These are phyloP conservation scores for Geococcyx californianus DNA, from an alignment of 2,113 vertebrate species.

Conservation along the genomic window DNA sequence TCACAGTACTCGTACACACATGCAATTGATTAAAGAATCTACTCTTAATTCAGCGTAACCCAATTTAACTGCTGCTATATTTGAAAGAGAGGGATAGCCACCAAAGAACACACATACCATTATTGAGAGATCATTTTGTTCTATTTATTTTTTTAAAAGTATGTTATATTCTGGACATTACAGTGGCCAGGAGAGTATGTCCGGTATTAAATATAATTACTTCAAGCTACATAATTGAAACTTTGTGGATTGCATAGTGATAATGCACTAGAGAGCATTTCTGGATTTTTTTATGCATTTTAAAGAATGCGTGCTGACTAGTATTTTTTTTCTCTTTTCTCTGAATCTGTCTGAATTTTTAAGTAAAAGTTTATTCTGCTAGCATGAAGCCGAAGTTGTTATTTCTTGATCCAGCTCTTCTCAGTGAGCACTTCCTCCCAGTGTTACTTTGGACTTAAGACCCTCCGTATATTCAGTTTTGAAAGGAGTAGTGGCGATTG, in stretches of 20 bases:
- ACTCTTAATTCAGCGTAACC: neutral
- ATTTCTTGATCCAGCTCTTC: neutral
- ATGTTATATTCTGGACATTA: neutral
- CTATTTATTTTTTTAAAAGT: neutral
- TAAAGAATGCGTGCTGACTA: neutral
- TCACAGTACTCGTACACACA: neutral
- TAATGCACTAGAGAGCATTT: neutral
- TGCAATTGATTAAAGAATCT: neutral
- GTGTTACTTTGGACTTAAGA: neutral
- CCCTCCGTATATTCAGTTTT: neutral
- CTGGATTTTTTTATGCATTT: neutral
- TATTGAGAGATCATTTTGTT: neutral
- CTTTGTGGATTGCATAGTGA: neutral
- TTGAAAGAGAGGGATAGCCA: neutral
- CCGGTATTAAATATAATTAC: neutral
- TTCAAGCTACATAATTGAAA: neutral
- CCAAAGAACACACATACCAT: neutral
- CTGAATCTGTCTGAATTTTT: constrained; percentile 3
- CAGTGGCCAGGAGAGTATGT: neutral
- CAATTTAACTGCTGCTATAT: neutral
- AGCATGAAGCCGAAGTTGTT: neutral
- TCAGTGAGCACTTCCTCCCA: neutral
- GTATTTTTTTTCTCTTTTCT: neutral
- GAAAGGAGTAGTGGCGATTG: neutral
- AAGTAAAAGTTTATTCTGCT: constrained; percentile 44